Evolutionary conservation across 2,888 invertebrate species (phyloP).

Genomic region (Napeogenes inachia): DNA sequence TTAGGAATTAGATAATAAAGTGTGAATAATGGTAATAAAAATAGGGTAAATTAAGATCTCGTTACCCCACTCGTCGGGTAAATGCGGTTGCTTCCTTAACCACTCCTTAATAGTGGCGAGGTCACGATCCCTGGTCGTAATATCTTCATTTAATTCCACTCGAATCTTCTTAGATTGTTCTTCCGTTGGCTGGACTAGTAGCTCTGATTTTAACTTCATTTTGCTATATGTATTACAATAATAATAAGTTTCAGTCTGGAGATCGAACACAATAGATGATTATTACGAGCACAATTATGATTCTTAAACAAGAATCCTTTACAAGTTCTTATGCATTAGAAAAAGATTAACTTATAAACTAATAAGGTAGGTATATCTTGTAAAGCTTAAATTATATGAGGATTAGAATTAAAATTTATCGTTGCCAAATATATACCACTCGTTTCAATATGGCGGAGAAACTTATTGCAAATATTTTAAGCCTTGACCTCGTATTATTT

Average conservation of each 20-base stretch:
- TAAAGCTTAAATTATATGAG: too few relatives aligned
- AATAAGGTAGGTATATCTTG: too few relatives aligned
- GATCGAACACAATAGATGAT: too few relatives aligned
- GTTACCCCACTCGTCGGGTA: constrained; percentile 77
- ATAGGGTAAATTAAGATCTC: neutral
- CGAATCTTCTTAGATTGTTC: constrained; percentile 83
- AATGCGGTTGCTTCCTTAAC: constrained; percentile 80
- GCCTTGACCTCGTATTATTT: constrained; percentile 10
- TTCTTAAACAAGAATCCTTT: too few relatives aligned
- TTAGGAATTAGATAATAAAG: too few relatives aligned
- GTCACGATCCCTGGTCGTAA: constrained; percentile 74
- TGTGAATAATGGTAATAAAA: neutral
- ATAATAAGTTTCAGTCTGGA: too few relatives aligned
- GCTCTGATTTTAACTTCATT: constrained; percentile 76
- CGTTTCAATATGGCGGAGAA: constrained; percentile 2
- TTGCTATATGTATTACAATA: constrained; percentile 20
- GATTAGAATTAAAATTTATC: neutral
- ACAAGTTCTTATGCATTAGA: too few relatives aligned
- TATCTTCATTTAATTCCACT: constrained; percentile 82
- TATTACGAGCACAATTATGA: too few relatives aligned
- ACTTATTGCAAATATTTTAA: constrained; percentile 11
- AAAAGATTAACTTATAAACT: too few relatives aligned
- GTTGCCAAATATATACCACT: neutral
- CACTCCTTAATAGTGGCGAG: constrained; percentile 79
- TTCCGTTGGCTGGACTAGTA: constrained; percentile 80